These are phyloP conservation scores for Bufotes viridis DNA, from an alignment of 2,797 vertebrate genomes.

Conservation along the genomic window DNA sequence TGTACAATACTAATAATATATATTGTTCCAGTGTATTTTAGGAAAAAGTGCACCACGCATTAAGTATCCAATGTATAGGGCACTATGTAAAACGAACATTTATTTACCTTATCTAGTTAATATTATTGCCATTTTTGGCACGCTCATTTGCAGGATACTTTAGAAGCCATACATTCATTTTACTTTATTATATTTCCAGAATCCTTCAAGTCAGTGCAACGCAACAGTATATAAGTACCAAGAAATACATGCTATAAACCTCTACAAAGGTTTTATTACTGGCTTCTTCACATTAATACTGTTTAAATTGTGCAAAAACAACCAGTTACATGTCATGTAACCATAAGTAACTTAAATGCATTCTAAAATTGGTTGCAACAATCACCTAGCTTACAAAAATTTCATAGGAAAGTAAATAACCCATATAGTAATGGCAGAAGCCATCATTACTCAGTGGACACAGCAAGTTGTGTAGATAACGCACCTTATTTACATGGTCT, in stretches of 20 bases:
- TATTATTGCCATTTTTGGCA: constrained; percentile 9
- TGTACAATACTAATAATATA: not conserved
- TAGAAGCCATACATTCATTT: constrained; percentile 53
- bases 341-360: constrained; percentile 95
- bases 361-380: constrained; percentile 91
- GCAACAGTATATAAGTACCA: constrained; percentile 45
- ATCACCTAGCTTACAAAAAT: constrained; percentile 88
- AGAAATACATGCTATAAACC: constrained; percentile 71
- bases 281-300: constrained; percentile 82
- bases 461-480: constrained; percentile 81
- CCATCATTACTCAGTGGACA: constrained; percentile 78
- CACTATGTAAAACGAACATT: not conserved
- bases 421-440: constrained; percentile 84
- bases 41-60: not conserved
- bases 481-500: constrained; percentile 84
- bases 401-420: constrained; percentile 86
- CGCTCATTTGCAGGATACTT: not conserved
- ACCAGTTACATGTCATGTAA: constrained; percentile 88
- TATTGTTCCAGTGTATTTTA: constrained; percentile 23
- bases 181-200: not conserved
- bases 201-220: constrained; percentile 40
- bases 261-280: constrained; percentile 74
- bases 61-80: not conserved
- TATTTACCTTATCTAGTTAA: not conserved
- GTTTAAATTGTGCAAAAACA: constrained; percentile 91